Evolutionary conservation across 2,888 invertebrate species (phyloP).

Genomic region (Drepanosiphum platanoidis): DNA sequence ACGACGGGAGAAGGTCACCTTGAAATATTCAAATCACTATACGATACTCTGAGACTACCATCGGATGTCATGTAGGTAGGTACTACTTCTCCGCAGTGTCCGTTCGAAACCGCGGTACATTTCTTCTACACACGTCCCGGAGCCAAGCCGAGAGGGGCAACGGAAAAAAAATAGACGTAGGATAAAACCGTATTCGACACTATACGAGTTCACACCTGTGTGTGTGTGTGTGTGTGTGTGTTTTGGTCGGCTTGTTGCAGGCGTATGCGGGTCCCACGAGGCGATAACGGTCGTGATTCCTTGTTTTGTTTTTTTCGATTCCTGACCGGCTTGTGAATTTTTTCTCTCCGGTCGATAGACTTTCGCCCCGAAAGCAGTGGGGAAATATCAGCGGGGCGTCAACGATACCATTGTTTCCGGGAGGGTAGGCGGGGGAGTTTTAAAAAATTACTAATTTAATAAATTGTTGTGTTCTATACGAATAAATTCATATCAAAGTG

Average conservation of each 20-base stretch:
- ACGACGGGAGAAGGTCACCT: conserved; percentile 16
- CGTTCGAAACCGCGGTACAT: not conserved
- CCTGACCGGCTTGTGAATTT: no score
- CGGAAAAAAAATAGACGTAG: not conserved
- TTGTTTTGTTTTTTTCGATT: not conserved
- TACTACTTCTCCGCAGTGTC: no score
- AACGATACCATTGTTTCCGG: no score
- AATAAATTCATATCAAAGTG: no score
- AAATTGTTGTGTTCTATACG: no score
- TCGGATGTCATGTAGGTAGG: no score
- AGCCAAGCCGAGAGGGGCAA: not conserved
- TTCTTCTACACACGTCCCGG: not conserved
- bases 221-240: not conserved
- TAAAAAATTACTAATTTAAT: no score
- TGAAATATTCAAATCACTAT: conserved; percentile 23
- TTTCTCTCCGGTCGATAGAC: no score
- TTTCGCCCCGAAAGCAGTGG: no score
- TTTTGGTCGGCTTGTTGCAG: not conserved
- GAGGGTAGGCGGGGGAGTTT: no score
- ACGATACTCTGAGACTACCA: not conserved
- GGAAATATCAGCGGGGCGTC: no score
- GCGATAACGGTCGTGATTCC: not conserved
- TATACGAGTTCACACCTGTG: not conserved
- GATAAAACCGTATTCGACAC: not conserved
- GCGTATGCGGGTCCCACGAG: not conserved